Evolutionary conservation across 2,888 invertebrate species (phyloP).

Genomic region (Polia nebulosa): DNA sequence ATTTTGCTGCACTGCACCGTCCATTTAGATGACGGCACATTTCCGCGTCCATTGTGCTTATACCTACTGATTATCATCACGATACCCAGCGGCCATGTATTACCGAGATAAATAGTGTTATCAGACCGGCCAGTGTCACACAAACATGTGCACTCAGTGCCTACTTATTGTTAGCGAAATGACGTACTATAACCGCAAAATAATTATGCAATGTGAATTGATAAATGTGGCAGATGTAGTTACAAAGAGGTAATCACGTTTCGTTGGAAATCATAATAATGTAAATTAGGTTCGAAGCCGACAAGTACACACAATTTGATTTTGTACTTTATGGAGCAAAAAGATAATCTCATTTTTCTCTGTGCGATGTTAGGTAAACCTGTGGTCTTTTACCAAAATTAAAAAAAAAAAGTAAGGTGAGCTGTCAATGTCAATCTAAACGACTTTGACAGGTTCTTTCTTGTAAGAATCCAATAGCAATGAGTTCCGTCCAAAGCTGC

Average conservation of each 20-base stretch:
- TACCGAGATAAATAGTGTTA: constrained; percentile 55
- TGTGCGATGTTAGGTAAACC: too few relatives aligned
- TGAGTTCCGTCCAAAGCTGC: too few relatives aligned
- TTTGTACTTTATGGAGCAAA: too few relatives aligned
- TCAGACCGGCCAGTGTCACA: constrained; percentile 49
- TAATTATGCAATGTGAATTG: constrained; percentile 52
- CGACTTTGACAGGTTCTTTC: neutral
- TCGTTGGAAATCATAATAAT: neutral
- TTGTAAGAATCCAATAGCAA: neutral
- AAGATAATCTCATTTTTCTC: too few relatives aligned
- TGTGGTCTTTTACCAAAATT: too few relatives aligned
- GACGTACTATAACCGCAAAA: constrained; percentile 41
- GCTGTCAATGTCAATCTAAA: neutral
- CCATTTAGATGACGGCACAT: constrained; percentile 52
- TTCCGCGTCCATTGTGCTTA: constrained; percentile 57
- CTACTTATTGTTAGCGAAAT: constrained; percentile 46
- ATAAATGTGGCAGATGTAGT: constrained; percentile 19
- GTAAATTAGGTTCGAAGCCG: neutral
- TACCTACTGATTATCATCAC: constrained; percentile 49
- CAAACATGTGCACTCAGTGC: constrained; percentile 50
- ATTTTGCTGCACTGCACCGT: constrained; percentile 56
- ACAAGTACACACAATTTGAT: too few relatives aligned
- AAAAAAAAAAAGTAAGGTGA: neutral
- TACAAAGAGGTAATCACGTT: constrained; percentile 6
- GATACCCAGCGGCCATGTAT: constrained; percentile 52